Base-by-base conservation (phyloP, 2,113 vertebrate species). In the Phocoena phocoena region DNA sequence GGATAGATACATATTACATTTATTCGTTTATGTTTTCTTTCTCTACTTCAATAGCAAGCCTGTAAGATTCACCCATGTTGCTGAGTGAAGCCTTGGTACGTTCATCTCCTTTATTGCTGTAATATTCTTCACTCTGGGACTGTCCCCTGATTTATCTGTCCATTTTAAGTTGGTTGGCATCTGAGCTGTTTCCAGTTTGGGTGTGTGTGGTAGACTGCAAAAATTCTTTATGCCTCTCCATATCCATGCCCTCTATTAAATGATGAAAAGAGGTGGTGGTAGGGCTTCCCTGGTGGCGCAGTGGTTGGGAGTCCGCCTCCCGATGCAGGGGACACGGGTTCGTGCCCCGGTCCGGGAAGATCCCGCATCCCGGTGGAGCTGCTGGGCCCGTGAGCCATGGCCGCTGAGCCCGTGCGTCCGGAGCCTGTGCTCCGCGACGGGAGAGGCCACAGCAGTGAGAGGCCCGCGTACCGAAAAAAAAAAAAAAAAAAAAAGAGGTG, bases 1-100 rank as follows among this genome's bases (percentile, higher is more conserved):
- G 28, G 77, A 21, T 14, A 50, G 33, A 36, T 0, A 0, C 3
- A 6, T 38, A 14, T 1, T 60, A 21, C 15, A 8, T 10, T 31
- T 36, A 11, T 6, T 21, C 33, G 11, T 44, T 47, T 17, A 33
- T 0, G 2, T 33, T 60, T 85, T 44, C 28, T 26, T 76, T 17
- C 2, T 62, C 53, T 70, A 60, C 53, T 80, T 18, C 3, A 6
- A 21, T 11, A 5, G 0, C 2, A 68, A 38, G 50, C 28, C 26
- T 33, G 12, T 36, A n/a, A 28, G 41, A 55, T 26, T 47, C 8
- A 23, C 26, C 28, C 31, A 1, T 28, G 23, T 38, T 31, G 36
- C 20, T 31, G 5, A 50, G 28, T 9, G 62, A 74, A 77, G 11
- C 33, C 3, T 15, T 11, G 47, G n/a, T 18, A 1, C 4, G 0